Base-by-base conservation (phyloP, 2,113 vertebrate genomes). In the Pterocles gutturalis region DNA sequence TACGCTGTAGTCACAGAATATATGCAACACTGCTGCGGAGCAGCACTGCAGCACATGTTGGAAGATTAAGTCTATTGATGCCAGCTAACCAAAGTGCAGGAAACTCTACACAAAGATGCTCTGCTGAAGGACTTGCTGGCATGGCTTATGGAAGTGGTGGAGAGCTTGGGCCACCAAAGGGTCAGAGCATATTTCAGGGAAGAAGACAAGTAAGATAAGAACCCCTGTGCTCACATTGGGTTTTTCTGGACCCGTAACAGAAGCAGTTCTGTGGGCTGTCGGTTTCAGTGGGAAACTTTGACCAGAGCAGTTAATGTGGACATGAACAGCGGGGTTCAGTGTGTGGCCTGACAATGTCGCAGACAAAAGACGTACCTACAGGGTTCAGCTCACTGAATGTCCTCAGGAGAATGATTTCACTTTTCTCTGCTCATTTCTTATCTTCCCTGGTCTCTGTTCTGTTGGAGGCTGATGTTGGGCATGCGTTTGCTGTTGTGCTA, bases 191-290 rank as follows among this genome's bases (percentile, higher is more conserved):
- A 33, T 38, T 71, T 26, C 20, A 70, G n/a, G 38, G 22, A 96
- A 83, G 26, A 46, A 61, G 19, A 36, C 7, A 83, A 36, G 13
- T 21, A 49, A 69, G 36, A 45, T 9, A 85, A 72, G 48, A 70
- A 70, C 0, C 2, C 13, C 25, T 33, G 4, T 49, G 54, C 21
- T 48, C 29, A 58, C 10, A 11, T 0, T 57, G 9, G 16, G 17
- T n/a, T 8, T 33, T 83, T 58, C 29, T 51, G 25, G 7, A 72
- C 15, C 45, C 1, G 0, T 36, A 70, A 36, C 6, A 65, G 33
- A 31, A 65, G 8, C 10, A 61, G 17, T 16, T 69, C 26, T 31
- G 22, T 11, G 9, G 15, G 28, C 33, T 21, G 9, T 49, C 26
- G 9, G 21, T 73, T 86, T 87, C 49, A 46, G 25, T 43, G 11